Base-by-base conservation (phyloP, 2,888 invertebrate species). In the Leptopterna dolabrata region DNA sequence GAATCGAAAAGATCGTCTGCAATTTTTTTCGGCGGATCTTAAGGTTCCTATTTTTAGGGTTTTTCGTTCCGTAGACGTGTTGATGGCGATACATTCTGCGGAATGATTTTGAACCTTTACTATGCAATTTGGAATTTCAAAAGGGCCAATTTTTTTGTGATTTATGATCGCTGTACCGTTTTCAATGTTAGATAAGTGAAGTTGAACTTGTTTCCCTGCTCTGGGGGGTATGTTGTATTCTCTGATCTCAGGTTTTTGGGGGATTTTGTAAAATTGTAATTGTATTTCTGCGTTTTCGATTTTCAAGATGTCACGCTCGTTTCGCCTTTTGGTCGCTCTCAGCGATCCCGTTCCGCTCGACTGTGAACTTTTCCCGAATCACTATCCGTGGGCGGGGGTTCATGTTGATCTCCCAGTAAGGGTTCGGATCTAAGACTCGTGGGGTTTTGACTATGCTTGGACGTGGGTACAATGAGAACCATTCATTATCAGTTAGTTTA, bases 101-200 rank as follows among this genome's bases (percentile, higher is more conserved):
- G 0, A 11, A 27, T 82, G 55, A 3, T 84, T 70, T 84, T 29
- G 16, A 16, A 84, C 71, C 19, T 70, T 19, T 4, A 84, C 84
- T 6, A 84, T 13, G n/a, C 84, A 51, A n/a, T 84, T 63, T 0
- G 84, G 30, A 73, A 85, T 85, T 73, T 85, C 85, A 19, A 85
- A 73, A n/a, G 76, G 16, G 7, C 71, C 43, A 7, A 83, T 11
- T 41, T 84, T 84, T 70, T 14, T 84, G 16, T 84, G 71, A 16
- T 70, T 27, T 19, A 86, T 1, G 43, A 47, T 30, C 1, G 86
- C 86, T 6, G 36, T 45, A 45, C 86, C 86, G 7, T 86, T 86
- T 76, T 86, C 43, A 29, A 76, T n/a, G 19, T 73, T 86, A 19
- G 19, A 73, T 13, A 76, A 16, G 27, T 86, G 70, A 13, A 86